Evolutionary conservation across 2,797 vertebrate genomes (phyloP).

Genomic region (Lemur catta): DNA sequence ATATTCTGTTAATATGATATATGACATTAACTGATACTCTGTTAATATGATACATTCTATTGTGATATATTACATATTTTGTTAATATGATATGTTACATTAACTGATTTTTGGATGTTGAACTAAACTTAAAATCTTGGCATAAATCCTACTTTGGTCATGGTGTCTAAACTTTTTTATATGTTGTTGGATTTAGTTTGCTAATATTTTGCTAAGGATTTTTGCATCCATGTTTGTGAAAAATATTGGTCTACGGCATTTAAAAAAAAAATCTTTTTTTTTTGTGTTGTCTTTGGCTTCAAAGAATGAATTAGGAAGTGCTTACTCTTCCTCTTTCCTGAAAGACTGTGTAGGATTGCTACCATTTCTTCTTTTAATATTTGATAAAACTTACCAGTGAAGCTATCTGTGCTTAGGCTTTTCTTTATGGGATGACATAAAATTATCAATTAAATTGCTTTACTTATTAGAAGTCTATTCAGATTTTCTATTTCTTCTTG

Average conservation of each 20-base stretch:
- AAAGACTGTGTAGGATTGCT: background rate
- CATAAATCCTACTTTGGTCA: background rate
- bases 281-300: background rate
- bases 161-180: background rate
- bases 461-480: background rate
- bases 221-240: background rate
- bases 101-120: background rate
- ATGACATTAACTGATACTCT: background rate
- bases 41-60: background rate
- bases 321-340: background rate
- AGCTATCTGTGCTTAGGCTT: background rate
- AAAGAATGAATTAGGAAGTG: background rate
- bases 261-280: background rate
- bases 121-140: background rate
- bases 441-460: background rate
- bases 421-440: background rate
- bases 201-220: background rate
- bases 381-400: background rate
- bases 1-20: no score
- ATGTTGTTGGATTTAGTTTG: background rate
- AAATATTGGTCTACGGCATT: background rate
- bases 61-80: no score
- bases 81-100: background rate
- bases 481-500: background rate
- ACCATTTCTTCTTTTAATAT: background rate